phyloP scores from a whole-genome alignment of 2,888 invertebrate genomes.

The Odontocerum albicorne region DNA sequence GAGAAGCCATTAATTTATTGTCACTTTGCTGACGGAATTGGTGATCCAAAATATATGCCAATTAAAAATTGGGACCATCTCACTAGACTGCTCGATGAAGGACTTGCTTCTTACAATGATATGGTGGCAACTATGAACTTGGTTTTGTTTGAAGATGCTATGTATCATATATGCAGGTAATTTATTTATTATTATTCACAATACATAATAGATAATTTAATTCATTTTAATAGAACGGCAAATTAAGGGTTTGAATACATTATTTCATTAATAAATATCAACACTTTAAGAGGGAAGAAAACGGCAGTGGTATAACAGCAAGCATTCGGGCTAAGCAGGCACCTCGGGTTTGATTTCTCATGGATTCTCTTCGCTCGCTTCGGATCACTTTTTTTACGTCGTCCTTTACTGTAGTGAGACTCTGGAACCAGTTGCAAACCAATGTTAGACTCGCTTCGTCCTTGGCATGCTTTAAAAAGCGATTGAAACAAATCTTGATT shows the following conservation, averaged over 20 bases:
- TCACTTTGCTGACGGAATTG: slow-evolving; percentile 89
- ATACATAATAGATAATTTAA: neutral
- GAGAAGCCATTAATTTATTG: slow-evolving; percentile 83
- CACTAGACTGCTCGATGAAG: slow-evolving; percentile 74
- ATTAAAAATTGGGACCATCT: slow-evolving; percentile 72
- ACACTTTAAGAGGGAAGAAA: no score
- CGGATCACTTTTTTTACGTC: no score
- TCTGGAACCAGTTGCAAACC: no score
- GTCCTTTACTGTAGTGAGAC: no score
- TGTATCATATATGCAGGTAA: slow-evolving; percentile 85
- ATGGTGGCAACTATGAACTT: slow-evolving; percentile 89
- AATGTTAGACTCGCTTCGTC: no score
- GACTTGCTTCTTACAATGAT: slow-evolving; percentile 85
- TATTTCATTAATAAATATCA: neutral
- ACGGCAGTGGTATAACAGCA: neutral
- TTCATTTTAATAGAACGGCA: neutral
- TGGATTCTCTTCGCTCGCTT: no score
- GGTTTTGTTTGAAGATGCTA: slow-evolving; percentile 93
- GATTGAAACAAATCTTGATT: no score
- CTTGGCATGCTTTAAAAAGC: no score
- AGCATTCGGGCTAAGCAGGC: no score
- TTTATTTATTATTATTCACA: slow-evolving; percentile 15
- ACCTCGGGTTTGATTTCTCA: no score
- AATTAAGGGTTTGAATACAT: neutral
- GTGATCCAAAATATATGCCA: slow-evolving; percentile 88